Conservation (phyloP, 2,797 vertebrate species). For the Malacoraja senta region DNA sequence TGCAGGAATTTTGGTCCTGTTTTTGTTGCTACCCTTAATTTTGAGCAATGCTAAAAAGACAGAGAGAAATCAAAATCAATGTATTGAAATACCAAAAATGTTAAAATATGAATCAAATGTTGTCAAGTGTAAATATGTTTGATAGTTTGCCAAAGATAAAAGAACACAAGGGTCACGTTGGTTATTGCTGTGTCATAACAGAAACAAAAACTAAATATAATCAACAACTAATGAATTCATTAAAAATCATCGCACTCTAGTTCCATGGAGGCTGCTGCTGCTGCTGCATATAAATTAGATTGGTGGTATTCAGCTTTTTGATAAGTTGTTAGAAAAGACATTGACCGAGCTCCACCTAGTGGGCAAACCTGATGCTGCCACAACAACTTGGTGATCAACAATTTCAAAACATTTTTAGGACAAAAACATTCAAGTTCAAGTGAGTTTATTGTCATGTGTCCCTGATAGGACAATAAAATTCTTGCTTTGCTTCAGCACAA, state of each 20-base stretch:
- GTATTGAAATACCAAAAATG: too few species aligned
- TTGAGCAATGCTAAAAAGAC: too few species aligned
- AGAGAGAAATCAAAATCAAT: too few species aligned
- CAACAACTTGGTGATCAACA: background rate
- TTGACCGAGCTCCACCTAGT: background rate
- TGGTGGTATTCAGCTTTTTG: background rate
- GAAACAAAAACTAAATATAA: background rate
- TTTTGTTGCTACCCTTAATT: too few species aligned
- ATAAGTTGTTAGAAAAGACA: background rate
- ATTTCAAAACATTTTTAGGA: background rate
- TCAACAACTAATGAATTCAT: background rate
- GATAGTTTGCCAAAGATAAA: background rate
- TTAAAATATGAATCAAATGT: too few species aligned
- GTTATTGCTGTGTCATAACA: background rate
- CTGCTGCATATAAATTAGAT: background rate
- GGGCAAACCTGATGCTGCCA: background rate
- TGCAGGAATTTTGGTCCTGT: too few species aligned
- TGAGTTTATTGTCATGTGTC: too few species aligned
- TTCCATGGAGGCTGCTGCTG: background rate
- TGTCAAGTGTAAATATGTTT: background rate
- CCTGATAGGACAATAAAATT: too few species aligned
- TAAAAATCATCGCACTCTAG: background rate
- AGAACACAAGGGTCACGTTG: background rate
- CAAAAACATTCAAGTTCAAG: background rate
- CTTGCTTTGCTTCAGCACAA: too few species aligned